Evolutionary conservation across 2,888 invertebrate genomes (phyloP).

Genomic region (Azorinus chamasolen): DNA sequence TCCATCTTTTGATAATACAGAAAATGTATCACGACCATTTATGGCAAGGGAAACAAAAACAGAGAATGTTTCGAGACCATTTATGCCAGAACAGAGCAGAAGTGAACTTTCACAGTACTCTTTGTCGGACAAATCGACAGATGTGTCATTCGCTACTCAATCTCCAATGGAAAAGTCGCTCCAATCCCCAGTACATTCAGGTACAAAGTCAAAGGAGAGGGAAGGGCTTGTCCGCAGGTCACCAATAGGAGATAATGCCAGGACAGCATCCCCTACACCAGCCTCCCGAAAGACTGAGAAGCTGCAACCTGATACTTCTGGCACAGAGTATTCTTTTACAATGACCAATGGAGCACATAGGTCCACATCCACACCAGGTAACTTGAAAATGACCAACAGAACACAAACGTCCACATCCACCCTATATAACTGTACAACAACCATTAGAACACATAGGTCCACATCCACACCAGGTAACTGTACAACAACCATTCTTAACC

Average conservation of each 20-base stretch:
- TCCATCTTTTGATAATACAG: background rate
- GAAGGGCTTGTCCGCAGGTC: slow-evolving; percentile 60
- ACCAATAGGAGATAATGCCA: slow-evolving; percentile 60
- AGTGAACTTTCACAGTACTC: slow-evolving; percentile 66
- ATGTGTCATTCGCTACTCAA: slow-evolving; percentile 35
- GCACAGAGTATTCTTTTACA: slow-evolving; percentile 57
- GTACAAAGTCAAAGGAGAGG: slow-evolving; percentile 46
- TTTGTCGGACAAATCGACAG: slow-evolving; percentile 52
- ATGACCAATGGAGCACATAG: slow-evolving; percentile 42
- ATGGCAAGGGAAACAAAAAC: background rate
- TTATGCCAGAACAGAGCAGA: slow-evolving; percentile 40
- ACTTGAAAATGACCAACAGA: too few species aligned
- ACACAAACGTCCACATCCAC: too few species aligned
- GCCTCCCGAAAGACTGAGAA: slow-evolving; percentile 20
- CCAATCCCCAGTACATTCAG: slow-evolving; percentile 46
- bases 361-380: slow-evolving; percentile 65
- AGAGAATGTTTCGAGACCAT: slow-evolving; percentile 35
- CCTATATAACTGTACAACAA: too few species aligned
- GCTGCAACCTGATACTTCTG: slow-evolving; percentile 34
- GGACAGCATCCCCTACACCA: slow-evolving; percentile 28
- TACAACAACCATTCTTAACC: too few species aligned
- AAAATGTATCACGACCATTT: background rate
- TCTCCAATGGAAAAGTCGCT: slow-evolving; percentile 24
- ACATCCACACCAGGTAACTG: too few species aligned
- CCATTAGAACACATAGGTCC: too few species aligned